Evolutionary conservation across 2,113 vertebrate species (phyloP), one percentile per base, ranked within the genome.

Genomic region (Larimichthys polyactis): DNA sequence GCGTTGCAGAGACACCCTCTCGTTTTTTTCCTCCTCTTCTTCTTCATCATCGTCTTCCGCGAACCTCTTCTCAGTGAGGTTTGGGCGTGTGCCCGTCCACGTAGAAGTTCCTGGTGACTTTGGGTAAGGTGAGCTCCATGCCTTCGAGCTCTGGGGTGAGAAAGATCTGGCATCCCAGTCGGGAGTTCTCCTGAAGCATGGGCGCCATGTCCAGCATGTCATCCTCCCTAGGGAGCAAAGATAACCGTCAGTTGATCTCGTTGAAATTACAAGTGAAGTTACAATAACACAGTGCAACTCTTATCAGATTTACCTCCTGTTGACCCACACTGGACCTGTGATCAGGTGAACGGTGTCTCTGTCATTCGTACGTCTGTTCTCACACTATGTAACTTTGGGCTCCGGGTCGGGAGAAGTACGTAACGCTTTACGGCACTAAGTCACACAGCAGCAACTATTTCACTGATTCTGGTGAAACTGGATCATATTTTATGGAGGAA

Each of bases 121-220:
- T 96, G 80, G 97, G 97, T 57, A 98, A 92, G 0, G 95, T 96
- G 52, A 98, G 85, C 81, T 96, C 95, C 0, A 96, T 96, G 54
- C 97, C 97, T 0, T 97, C 96, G 36, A 97, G 90, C 72, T 97
- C 97, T 0, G 79, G 92, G 0, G 94, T 96, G 19, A 98, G 95
- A 71, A 96, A 74, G 62, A 98, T 96, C 94, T 98, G 97, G 91
- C 97, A 98, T 78, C 97, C 96, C 48, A 98, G 95, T 1, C 97
- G 93, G 0, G 97, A 98, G 89, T 97, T 97, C 91, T 97, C 96
- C 93, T 96, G 96, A 52, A 98, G 97, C 88, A 95, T 87, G 0
- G 97, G 96, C 0, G 97, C 97, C 97, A 97, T 96, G 92, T 98
- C 97, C 92, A 98, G 91, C 97, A 98, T 97, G 91, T 98, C 97